Percentiles rank a stretch among this genome's conserved stretches.
phyloP scores from a whole-genome alignment of 2,797 vertebrate species.

The Eulemur coronatus region DNA sequence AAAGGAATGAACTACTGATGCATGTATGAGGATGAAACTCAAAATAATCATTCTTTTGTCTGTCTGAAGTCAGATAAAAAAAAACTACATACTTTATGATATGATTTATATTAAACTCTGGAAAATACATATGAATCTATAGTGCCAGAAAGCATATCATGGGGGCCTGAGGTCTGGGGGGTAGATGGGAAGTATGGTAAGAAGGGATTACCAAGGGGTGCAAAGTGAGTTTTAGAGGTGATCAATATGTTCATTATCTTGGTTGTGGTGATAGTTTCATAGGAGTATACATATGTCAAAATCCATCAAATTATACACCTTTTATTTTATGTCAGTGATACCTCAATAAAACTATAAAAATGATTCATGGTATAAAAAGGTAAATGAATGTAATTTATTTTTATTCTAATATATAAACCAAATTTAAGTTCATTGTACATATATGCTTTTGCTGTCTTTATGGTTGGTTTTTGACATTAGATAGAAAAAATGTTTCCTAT shows the following conservation, averaged over 20 bases:
- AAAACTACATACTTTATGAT: background rate
- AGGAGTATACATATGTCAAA: background rate
- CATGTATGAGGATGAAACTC: background rate
- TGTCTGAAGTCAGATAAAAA: background rate
- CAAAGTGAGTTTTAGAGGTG: background rate
- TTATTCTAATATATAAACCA: background rate
- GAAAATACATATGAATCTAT: background rate
- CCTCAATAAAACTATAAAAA: background rate
- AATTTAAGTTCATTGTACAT: background rate
- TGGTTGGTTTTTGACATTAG: background rate
- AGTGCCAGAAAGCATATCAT: background rate
- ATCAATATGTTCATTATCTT: background rate
- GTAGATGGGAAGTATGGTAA: background rate
- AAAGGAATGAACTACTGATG: background rate
- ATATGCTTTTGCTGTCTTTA: background rate
- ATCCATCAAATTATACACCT: background rate
- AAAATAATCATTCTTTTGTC: background rate
- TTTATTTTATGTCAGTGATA: background rate
- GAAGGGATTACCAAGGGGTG: background rate
- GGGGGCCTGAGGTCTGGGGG: background rate
- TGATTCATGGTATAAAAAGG: background rate
- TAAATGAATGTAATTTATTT: background rate
- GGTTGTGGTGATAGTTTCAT: background rate
- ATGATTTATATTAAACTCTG: background rate
- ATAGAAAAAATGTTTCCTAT: background rate